These are phyloP conservation scores for Drosophila bocki DNA, from an alignment of 1,140 invertebrate genomes.

Conservation along the genomic window DNA sequence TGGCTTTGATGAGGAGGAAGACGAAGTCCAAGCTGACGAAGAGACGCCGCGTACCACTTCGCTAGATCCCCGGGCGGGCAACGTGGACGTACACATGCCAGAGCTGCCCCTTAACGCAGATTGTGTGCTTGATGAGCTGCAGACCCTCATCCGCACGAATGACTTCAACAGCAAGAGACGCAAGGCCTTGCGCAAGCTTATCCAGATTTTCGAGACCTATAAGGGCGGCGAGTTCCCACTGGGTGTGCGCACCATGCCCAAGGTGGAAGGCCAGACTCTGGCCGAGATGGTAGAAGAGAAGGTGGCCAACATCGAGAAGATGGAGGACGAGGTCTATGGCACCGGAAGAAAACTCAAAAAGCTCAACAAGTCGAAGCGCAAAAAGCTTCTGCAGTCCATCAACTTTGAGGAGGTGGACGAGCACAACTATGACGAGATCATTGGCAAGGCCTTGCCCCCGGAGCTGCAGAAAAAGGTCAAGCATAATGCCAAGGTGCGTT, in stretches of 20 bases:
- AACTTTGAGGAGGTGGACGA: conserved; percentile 79
- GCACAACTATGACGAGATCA: conserved; percentile 73
- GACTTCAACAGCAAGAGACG: conserved; percentile 73
- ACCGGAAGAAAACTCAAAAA: conserved; percentile 75
- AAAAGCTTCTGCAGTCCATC: conserved; percentile 70
- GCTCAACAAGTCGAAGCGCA: conserved; percentile 78
- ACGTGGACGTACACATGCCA: conserved; percentile 90
- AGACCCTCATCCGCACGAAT: conserved; percentile 61
- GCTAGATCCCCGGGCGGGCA: conserved; percentile 92
- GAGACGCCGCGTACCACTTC: conserved; percentile 34
- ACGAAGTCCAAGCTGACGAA: conserved; percentile 58
- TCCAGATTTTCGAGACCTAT: conserved; percentile 85
- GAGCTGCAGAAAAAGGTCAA: conserved; percentile 64
- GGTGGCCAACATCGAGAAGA: conserved; percentile 62
- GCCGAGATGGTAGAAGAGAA: conserved; percentile 75
- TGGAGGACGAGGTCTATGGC: conserved; percentile 72
- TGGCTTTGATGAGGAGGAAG: conserved; percentile 75
- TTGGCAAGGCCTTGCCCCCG: conserved; percentile 61
- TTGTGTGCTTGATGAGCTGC: conserved; percentile 69
- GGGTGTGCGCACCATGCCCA: conserved; percentile 86
- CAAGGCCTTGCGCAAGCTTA: conserved; percentile 67
- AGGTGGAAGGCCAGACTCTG: conserved; percentile 52
- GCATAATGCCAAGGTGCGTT: conserved; percentile 61
- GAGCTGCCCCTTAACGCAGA: conserved; percentile 87
- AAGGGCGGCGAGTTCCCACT: conserved; percentile 88